These are phyloP conservation scores for Tetragonula carbonaria DNA, from an alignment of 2,888 invertebrate genomes.

Conservation along the genomic window DNA sequence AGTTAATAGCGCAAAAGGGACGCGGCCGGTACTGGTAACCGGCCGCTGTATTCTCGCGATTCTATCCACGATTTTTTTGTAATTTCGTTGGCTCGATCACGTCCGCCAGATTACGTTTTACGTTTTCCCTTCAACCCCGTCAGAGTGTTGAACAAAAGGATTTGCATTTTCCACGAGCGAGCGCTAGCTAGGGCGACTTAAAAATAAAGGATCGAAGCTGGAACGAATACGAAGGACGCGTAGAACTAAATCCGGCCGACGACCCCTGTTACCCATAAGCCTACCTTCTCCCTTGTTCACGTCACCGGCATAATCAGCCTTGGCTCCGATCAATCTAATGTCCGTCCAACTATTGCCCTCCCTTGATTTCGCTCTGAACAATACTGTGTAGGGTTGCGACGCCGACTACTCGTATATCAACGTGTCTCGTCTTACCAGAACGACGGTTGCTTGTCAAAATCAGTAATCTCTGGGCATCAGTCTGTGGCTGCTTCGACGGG, in stretches of 20 bases:
- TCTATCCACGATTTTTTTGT: neutral
- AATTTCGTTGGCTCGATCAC: constrained; percentile 28
- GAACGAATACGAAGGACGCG: constrained; percentile 68
- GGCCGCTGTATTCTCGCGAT: neutral
- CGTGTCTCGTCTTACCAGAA: constrained; percentile 65
- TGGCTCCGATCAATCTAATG: constrained; percentile 77
- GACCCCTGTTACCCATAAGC: constrained; percentile 75
- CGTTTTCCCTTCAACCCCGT: neutral
- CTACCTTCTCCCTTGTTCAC: constrained; percentile 68
- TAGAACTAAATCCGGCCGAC: constrained; percentile 73
- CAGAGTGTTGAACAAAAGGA: constrained; percentile 25
- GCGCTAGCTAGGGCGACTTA: neutral
- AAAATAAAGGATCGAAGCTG: neutral
- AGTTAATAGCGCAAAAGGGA: constrained; percentile 9
- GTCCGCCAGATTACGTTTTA: constrained; percentile 16
- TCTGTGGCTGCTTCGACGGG: constrained; percentile 49
- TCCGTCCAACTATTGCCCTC: constrained; percentile 71
- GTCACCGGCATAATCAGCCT: constrained; percentile 75
- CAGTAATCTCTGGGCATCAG: constrained; percentile 64
- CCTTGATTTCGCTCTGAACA: constrained; percentile 54
- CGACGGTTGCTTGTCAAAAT: constrained; percentile 68
- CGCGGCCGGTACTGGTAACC: neutral
- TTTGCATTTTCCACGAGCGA: constrained; percentile 31
- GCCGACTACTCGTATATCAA: constrained; percentile 66
- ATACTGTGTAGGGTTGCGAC: constrained; percentile 48